phyloP scores from a whole-genome alignment of 2,113 vertebrate genomes.

The Brachyhypopomus occidentalis region DNA sequence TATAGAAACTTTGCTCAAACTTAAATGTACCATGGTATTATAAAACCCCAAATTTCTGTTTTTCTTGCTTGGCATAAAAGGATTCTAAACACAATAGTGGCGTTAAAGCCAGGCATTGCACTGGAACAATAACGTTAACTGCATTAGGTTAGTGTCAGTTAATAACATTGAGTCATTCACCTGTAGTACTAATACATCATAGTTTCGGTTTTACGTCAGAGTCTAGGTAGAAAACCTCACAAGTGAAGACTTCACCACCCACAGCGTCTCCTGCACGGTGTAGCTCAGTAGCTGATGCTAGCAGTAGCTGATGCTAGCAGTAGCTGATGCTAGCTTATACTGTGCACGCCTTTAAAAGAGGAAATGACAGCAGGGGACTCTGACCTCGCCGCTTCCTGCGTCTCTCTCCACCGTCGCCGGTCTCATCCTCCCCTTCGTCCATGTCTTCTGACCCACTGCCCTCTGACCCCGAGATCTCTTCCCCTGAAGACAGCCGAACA shows the following conservation, averaged over 20 bases:
- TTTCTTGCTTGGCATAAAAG: not conserved
- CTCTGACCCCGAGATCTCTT: constrained; percentile 96
- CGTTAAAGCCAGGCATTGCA: not conserved
- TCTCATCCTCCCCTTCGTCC: constrained; percentile 88
- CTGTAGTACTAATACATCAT: not conserved
- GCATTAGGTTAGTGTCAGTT: not conserved
- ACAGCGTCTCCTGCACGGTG: not conserved
- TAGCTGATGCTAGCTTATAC: not conserved
- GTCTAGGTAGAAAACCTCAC: not conserved
- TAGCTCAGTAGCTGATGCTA: not conserved
- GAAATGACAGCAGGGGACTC: not conserved
- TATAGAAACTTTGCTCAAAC: too few species aligned
- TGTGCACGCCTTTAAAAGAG: not conserved
- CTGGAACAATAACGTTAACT: not conserved
- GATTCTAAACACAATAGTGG: not conserved
- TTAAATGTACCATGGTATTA: too few species aligned
- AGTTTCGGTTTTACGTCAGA: not conserved
- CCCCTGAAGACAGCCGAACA: constrained; percentile 72
- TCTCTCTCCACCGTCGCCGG: constrained; percentile 86
- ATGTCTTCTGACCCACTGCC: constrained; percentile 90
- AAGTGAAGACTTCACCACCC: not conserved
- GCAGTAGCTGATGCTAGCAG: not conserved
- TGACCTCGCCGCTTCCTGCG: constrained; percentile 86
- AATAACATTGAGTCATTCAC: not conserved
- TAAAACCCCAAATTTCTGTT: not conserved